Base-by-base conservation (phyloP, 1,140 invertebrate species). In the Drosophila bifasciata region DNA sequence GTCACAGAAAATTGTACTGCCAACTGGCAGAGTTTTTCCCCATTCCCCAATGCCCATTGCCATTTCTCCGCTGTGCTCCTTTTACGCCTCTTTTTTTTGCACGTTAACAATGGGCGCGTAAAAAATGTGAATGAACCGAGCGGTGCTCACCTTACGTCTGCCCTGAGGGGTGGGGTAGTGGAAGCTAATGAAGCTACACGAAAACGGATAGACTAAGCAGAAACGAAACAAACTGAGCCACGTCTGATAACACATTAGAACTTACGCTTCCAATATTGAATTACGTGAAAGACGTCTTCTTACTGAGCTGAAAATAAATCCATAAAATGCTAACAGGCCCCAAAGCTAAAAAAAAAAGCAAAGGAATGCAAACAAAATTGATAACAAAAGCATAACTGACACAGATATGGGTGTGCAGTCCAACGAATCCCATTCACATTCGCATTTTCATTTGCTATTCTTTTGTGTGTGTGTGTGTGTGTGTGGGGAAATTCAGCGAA, bases 1-100 rank as follows among this genome's bases (percentile, higher is more conserved):
- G 77, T 80, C 77, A 80, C 77, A 36, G 77, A 71, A 80, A 80
- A 80, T 80, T 80, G 77, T 80, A 80, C 76, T 80, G 77, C 77
- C 76, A 69, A 67, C 64, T 61, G 61, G 55, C 69, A 45, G 50
- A 53, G 48, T 57, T 13, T 13, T 45, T 17, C 5, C 21, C 23
- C 40, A 19, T 56, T 28, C 21, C 28, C 25, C n/a, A n/a, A 41
- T 39, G 41, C 40, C 59, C 23, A 21, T 28, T 23, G 11, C 46
- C 41, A 36, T 32, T 17, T 23, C 16, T 43, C 9, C 53, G 43
- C 53, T 39, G 8, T 17, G 23, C 43, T 43, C 23, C 19, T 23
- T 28, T 40, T 67, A 39, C 43, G 5, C 50, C 2, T 48, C 2
- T 50, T 16, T 15, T 41, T 43, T 64, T 39, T 43, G 21, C 48